phyloP scores from a whole-genome alignment of 2,113 vertebrate genomes.

The Aspidoscelis tigris region DNA sequence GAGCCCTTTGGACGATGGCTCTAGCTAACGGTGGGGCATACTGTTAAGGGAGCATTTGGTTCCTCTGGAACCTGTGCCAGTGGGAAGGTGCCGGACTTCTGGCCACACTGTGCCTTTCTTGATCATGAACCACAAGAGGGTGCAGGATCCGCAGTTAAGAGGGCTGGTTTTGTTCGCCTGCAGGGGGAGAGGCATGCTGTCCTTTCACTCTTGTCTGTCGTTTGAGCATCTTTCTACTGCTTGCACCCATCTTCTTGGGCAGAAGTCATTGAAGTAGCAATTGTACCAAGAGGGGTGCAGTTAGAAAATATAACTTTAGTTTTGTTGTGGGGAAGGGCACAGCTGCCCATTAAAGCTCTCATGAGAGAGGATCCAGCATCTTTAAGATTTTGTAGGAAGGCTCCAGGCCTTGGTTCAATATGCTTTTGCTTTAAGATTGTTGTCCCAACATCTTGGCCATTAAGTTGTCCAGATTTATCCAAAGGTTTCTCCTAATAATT shows the following conservation, averaged over 20 bases:
- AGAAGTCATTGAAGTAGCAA: background rate
- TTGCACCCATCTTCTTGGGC: background rate
- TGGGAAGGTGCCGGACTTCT: background rate
- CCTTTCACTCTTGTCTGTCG: background rate
- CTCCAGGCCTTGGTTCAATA: background rate
- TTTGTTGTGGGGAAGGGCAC: background rate
- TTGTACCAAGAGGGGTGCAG: background rate
- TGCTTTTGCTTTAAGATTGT: background rate
- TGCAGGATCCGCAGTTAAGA: background rate
- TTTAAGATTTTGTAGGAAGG: background rate
- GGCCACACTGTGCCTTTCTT: background rate
- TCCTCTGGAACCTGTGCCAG: background rate
- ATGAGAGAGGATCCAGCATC: background rate
- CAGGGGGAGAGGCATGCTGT: background rate
- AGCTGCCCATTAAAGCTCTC: background rate
- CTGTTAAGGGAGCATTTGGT: background rate
- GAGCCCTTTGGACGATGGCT: background rate
- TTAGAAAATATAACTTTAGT: background rate
- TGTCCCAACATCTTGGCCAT: background rate
- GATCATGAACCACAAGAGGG: background rate
- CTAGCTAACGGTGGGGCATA: background rate
- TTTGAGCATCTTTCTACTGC: background rate
- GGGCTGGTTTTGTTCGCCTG: background rate
- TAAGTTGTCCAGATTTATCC: background rate
- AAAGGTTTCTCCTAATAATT: background rate